Evolutionary conservation across 1,140 invertebrate species (phyloP).

Genomic region (Trichonephila clavata): DNA sequence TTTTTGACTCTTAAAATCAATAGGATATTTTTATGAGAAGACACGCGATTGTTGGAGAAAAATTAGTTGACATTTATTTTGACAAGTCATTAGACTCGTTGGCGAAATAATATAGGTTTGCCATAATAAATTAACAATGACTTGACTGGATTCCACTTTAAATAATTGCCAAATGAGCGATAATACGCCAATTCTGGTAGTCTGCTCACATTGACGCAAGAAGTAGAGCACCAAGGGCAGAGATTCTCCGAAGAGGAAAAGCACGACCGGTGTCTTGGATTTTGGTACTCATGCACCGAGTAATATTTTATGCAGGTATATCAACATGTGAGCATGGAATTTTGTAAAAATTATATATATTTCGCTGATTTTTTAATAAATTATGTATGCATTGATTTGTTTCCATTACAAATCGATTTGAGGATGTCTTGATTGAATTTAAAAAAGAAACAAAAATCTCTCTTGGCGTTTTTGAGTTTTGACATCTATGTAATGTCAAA

Average conservation of each 20-base stretch:
- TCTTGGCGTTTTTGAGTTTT: too few species aligned
- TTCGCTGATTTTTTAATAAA: too few species aligned
- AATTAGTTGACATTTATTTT: constrained; percentile 29
- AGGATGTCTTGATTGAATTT: not conserved
- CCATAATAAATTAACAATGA: not conserved
- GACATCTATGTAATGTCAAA: too few species aligned
- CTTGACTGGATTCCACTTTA: not conserved
- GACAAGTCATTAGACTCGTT: not conserved
- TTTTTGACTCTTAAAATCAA: not conserved
- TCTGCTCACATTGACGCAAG: constrained; percentile 1
- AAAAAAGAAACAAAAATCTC: too few species aligned
- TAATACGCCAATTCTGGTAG: not conserved
- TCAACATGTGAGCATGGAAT: not conserved
- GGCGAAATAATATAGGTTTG: constrained; percentile 9
- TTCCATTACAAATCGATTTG: not conserved
- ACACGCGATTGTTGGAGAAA: not conserved
- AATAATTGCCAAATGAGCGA: not conserved
- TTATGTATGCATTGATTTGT: too few species aligned
- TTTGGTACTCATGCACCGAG: not conserved
- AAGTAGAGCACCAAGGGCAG: constrained; percentile 17
- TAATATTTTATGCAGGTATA: not conserved
- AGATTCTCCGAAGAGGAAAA: not conserved
- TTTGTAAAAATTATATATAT: not conserved
- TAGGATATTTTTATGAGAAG: not conserved
- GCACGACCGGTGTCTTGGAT: not conserved